Base-by-base conservation (phyloP, 2,888 invertebrate species). In the Galeopsomyia nigrocyanea region DNA sequence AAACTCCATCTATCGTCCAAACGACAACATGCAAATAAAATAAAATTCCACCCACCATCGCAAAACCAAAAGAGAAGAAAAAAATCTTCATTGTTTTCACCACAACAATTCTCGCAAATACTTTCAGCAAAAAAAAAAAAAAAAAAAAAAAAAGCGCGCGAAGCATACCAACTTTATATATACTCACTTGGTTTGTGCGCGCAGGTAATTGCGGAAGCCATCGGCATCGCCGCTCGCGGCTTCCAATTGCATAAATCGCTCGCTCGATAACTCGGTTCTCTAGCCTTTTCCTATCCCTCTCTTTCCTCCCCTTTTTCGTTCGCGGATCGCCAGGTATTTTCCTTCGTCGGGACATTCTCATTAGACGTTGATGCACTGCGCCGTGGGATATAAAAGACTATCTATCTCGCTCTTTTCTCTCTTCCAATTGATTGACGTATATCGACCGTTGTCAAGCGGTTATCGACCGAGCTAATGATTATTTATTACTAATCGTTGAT, bases 171-270 rank as follows among this genome's bases (percentile, higher is more conserved):
- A 10, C 39, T 3, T 1, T 39, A 39, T 39, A 39, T 10, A 3
- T 39, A 39, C 13, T 39, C 39, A 39, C 31, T 39, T 7, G 39
- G 7, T 39, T 39, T 39, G 31, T 56, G 55, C 65, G 51, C 61
- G 53, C 26, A 57, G 46, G 75, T 76, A 78, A 77, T 77, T 76
- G 76, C 77, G 76, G 77, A 78, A 76, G 77, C 68, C 71, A 69
- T 57, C 64, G 74, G 68, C 66, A 66, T 66, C 68, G 46, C 50
- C 49, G 66, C 49, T 51, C 16, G 16, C 47, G 55, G 56, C 58
- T 58, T 57, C 63, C 63, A 53, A 55, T 72, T 70, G 74, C 73
- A 77, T 75, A 74, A 74, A 77, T 73, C 63, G 73, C 50, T 57
- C 61, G 68, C 72, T 69, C 75, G 73, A 73, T 75, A 73, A 71